Evolutionary conservation across 2,113 vertebrate species (phyloP).

Genomic region (Larimichthys crocea): DNA sequence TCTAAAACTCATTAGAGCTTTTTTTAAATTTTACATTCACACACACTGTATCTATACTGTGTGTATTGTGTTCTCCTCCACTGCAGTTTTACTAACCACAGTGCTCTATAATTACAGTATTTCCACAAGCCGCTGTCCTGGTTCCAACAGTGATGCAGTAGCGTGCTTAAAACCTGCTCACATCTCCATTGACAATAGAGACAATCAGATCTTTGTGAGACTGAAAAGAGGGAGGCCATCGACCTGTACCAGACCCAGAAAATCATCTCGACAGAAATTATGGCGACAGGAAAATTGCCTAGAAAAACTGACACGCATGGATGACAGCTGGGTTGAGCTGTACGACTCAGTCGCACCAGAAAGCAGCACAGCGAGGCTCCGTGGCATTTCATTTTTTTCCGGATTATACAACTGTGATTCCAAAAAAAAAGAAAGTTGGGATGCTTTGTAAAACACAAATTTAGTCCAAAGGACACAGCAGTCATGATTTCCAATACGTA

Average conservation of each 20-base stretch:
- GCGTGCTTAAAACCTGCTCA: background rate
- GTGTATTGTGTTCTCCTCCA: background rate
- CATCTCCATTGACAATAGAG: conserved; percentile 11
- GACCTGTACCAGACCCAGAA: background rate
- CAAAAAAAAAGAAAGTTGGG: no score
- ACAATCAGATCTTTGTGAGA: background rate
- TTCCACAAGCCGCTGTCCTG: conserved; percentile 5
- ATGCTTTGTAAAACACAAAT: no score
- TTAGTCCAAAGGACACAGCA: no score
- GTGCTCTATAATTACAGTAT: background rate
- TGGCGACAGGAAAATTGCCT: background rate
- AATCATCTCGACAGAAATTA: background rate
- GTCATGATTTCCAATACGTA: no score
- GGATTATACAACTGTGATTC: no score
- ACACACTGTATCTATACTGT: background rate
- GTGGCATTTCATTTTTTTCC: no score
- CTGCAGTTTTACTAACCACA: background rate
- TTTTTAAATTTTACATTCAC: background rate
- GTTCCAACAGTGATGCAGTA: background rate
- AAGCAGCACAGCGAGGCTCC: background rate
- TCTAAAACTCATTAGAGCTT: conserved; percentile 6
- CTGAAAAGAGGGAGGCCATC: background rate
- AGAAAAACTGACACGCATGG: background rate
- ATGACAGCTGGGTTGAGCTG: background rate
- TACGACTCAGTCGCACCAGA: background rate